Evolutionary conservation across 2,797 vertebrate species (phyloP).

Genomic region (Buphagus erythrorhynchus): DNA sequence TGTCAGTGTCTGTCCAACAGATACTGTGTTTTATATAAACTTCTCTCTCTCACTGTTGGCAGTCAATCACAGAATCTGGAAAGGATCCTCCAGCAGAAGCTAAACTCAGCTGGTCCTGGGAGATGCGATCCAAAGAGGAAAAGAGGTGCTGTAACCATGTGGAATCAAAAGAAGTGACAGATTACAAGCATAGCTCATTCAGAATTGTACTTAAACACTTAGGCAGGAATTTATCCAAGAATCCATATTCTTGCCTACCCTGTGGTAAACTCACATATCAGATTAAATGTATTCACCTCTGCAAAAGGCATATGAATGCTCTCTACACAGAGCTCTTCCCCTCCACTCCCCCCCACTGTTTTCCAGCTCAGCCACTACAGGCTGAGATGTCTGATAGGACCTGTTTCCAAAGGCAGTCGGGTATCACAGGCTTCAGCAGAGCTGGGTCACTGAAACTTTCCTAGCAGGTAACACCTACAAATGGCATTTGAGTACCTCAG

Average conservation of each 20-base stretch:
- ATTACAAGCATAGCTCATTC: background rate
- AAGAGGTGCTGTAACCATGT: background rate
- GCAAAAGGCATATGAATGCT: background rate
- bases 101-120: background rate
- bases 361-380: background rate
- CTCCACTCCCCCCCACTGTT: background rate
- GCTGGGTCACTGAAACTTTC: conserved; percentile 4
- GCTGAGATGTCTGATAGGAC: background rate
- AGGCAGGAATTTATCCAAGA: background rate
- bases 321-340: background rate
- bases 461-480: background rate
- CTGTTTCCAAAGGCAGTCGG: background rate
- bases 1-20: background rate
- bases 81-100: background rate
- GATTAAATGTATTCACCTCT: background rate
- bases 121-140: background rate
- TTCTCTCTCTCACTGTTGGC: background rate
- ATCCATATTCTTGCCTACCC: background rate
- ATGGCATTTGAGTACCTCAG: background rate
- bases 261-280: background rate
- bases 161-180: background rate
- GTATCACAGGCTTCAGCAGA: background rate
- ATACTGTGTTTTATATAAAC: background rate
- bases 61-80: background rate
- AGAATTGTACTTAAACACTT: background rate